phyloP scores from a whole-genome alignment of 2,888 invertebrate species.

The Clanis bilineata region DNA sequence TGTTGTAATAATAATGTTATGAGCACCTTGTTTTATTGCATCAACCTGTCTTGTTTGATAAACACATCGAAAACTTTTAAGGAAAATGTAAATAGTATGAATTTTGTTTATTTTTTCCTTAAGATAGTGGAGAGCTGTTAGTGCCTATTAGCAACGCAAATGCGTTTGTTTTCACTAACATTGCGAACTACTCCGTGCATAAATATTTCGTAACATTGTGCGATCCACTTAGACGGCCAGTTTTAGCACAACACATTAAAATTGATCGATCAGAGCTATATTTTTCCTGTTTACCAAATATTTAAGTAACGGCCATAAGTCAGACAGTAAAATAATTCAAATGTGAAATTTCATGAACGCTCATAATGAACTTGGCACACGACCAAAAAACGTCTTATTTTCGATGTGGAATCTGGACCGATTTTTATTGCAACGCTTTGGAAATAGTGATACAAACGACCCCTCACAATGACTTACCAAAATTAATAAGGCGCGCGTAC shows the following conservation, averaged over 20 bases:
- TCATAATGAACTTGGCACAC: constrained; percentile 82
- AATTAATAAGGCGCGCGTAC: constrained; percentile 40
- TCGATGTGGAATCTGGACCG: constrained; percentile 81
- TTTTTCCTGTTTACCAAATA: constrained; percentile 83
- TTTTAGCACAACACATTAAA: constrained; percentile 74
- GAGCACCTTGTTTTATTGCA: constrained; percentile 20
- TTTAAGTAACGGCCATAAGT: constrained; percentile 82
- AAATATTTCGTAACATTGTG: constrained; percentile 41
- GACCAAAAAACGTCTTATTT: constrained; percentile 83
- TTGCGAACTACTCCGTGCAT: not conserved
- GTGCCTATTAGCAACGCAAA: not conserved
- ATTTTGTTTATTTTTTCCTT: not conserved
- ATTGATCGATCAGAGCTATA: constrained; percentile 80
- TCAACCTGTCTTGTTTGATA: constrained; percentile 16
- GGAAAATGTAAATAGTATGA: not conserved
- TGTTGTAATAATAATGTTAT: constrained; percentile 41
- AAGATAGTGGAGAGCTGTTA: not conserved
- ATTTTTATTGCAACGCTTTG: constrained; percentile 80
- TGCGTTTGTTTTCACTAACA: not conserved
- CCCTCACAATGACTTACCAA: constrained; percentile 65
- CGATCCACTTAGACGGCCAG: constrained; percentile 73
- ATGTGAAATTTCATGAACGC: constrained; percentile 83
- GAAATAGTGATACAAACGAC: constrained; percentile 70
- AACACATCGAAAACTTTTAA: not conserved
- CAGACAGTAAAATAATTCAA: constrained; percentile 83